These are phyloP conservation scores for Oncopodura yosiiana DNA, from an alignment of 1,140 invertebrate species.

Conservation along the genomic window DNA sequence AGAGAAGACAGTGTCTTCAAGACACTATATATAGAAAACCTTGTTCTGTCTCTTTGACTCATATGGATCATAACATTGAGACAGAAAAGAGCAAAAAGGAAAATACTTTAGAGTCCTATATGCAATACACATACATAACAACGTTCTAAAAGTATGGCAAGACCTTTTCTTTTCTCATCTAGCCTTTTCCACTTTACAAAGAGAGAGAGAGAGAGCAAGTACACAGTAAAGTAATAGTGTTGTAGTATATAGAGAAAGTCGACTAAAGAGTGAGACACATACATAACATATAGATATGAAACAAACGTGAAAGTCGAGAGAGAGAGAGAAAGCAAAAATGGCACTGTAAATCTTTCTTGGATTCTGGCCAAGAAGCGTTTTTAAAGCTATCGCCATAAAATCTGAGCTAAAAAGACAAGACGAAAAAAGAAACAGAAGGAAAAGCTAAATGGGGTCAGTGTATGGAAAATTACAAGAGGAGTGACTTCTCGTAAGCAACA, in stretches of 20 bases:
- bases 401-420: conserved; percentile 26
- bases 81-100: too few relatives aligned
- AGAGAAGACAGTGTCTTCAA: too few relatives aligned
- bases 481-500: too few relatives aligned
- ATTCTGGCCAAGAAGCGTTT: conserved; percentile 27
- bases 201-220: neutral
- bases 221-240: neutral
- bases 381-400: conserved; percentile 29
- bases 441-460: conserved; percentile 28
- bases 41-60: too few relatives aligned
- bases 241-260: conserved; percentile 3
- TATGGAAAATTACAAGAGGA: conserved; percentile 14
- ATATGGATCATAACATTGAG: too few relatives aligned
- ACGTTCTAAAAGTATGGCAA: too few relatives aligned
- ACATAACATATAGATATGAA: neutral
- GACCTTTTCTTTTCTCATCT: neutral
- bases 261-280: neutral
- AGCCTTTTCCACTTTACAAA: neutral
- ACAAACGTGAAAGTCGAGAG: conserved; percentile 9
- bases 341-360: conserved; percentile 24
- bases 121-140: too few relatives aligned
- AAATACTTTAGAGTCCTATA: too few relatives aligned
- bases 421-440: conserved; percentile 8
- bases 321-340: conserved; percentile 16
- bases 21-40: too few relatives aligned